Base-by-base conservation (phyloP, 2,888 invertebrate genomes). In the Patella caerulea region DNA sequence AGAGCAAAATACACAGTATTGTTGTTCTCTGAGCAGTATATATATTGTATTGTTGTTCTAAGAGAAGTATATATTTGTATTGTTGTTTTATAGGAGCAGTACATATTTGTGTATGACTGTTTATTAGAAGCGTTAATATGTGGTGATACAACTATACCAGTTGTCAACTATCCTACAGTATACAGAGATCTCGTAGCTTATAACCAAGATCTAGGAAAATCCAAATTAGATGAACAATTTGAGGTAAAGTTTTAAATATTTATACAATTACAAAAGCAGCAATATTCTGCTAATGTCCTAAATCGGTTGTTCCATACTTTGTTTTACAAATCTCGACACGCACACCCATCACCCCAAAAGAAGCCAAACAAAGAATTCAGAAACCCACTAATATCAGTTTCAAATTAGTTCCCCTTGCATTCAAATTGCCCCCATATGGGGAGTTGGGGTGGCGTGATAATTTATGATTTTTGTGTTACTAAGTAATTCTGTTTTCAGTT, bases 101-200 rank as follows among this genome's bases (percentile, higher is more conserved):
- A 89, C 79, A 85, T 89, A 74, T 89, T 88, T 82, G 88, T 89
- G 53, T 88, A 89, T 80, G 88, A 89, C 79, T 87, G 87, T 73
- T 78, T 89, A 71, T 74, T 89, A 72, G 89, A 89, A 77, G 88
- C 88, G 9, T 80, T 89, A 70, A 87, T 88, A 77, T 87, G 88
- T 78, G 89, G 89, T 11, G 88, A 89, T 78, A 89, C 89, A 4
- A 83, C 88, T 7, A 85, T 89, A 59, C 81, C 83, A 56, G 80
- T 83, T 2, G 83, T 85, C 71, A 84, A 86, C 75, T 89, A 87
- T 78, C 84, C 84, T 2, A 86, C 88, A 34, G 83, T 85, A 19
- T 83, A 87, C 78, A 83, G 85, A 17, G 88, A 87, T 73, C 83
- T 89, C 76, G 84, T 87, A 75, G 83, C 85, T 72, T 87, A 82